Evolutionary conservation across 2,888 invertebrate genomes (phyloP), one percentile per base, ranked within the genome.

Genomic region (Cephus pulcher): DNA sequence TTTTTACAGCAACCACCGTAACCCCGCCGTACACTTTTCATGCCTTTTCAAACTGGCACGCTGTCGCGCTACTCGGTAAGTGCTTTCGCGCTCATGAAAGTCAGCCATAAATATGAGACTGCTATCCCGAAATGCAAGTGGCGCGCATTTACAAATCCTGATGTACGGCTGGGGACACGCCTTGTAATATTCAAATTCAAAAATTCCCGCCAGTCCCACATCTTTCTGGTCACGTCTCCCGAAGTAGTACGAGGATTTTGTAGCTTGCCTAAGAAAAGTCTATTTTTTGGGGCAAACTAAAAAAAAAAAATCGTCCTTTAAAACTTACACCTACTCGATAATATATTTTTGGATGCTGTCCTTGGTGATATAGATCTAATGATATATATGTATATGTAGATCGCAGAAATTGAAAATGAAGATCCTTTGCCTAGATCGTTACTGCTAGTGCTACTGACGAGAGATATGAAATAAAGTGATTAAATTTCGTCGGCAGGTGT

Each of bases 91-190:
- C 71, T 56, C 56, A 23, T 56, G 23, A 56, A 56, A 56, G 71
- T 71, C 71, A 11, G 33, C 71, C 71, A 33, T 71, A 71, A 71
- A 71, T 71, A 71, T 71, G 34, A 71, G 15, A 34, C 12, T 30
- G 71, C 71, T 33, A 71, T 71, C 12, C 15, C 32, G 15, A 71
- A 33, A 23, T 71, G 33, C 12, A 23, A 32, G 32, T 71, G 71
- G 12, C 33, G 71, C 71, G 71, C 33, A 71, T 71, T 71, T 71
- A 71, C 71, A 32, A 71, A 71, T 34, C 56, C 23, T 56, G 56
- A 56, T 2, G 15, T 23, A 56, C 9, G 56, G 9, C 23, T 2
- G 23, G 56, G 15, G 9, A 56, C 56, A 23, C 56, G 56, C 23
- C 23, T 23, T 56, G 23, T 56, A 23, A 56, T 15, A 56, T 56